These are phyloP conservation scores for Syrphus vitripennis DNA, from an alignment of 2,888 invertebrate species.

Conservation along the genomic window DNA sequence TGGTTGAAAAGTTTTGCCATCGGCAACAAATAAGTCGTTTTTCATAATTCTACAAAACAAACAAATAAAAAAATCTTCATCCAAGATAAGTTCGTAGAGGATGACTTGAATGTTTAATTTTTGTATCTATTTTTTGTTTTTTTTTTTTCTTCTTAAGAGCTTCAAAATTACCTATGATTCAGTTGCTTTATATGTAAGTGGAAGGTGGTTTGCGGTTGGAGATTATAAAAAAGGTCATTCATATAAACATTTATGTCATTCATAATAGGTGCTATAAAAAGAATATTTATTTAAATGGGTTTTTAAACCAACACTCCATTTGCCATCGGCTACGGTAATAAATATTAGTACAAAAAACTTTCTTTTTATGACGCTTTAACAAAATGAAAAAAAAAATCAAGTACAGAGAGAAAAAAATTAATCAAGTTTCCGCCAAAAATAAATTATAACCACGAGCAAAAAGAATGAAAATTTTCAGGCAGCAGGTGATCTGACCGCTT, in stretches of 20 bases:
- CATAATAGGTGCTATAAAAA: slow-evolving; percentile 15
- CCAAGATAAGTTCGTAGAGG: slow-evolving; percentile 6
- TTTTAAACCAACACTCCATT: neutral
- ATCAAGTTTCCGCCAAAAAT: slow-evolving; percentile 63
- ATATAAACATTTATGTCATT: neutral
- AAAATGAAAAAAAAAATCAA: neutral
- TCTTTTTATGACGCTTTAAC: slow-evolving; percentile 31
- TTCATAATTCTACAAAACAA: slow-evolving; percentile 18
- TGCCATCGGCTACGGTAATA: slow-evolving; percentile 14
- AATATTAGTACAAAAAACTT: slow-evolving; percentile 26
- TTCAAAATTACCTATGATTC: slow-evolving; percentile 10
- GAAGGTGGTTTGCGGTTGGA: neutral
- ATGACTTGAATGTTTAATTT: neutral
- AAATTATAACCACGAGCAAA: slow-evolving; percentile 23
- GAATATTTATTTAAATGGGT: slow-evolving; percentile 26
- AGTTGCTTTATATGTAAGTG: slow-evolving; percentile 7
- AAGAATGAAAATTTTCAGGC: slow-evolving; percentile 20
- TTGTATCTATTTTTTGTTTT: neutral
- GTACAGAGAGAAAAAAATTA: slow-evolving; percentile 18
- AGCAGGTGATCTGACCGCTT: slow-evolving; percentile 68
- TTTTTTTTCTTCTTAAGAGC: neutral
- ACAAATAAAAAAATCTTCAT: neutral
- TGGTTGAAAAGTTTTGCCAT: slow-evolving; percentile 38
- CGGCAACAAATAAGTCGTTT: slow-evolving; percentile 22
- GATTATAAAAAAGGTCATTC: neutral